Conservation (phyloP, 2,797 vertebrate genomes). For the Tenualosa ilisha region DNA sequence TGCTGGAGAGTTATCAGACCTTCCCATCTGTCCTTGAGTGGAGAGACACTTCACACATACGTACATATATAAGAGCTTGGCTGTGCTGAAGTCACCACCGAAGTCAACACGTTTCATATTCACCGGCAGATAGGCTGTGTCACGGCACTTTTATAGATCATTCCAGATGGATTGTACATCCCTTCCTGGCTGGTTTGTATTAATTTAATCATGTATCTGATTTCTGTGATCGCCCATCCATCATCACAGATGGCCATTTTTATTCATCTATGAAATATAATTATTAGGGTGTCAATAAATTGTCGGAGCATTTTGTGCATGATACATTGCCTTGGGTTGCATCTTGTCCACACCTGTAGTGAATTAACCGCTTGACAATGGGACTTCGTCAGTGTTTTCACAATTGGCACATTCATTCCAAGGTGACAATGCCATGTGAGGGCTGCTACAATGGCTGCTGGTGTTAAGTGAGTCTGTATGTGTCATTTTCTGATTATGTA, state of each 20-base stretch:
- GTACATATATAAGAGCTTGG: neutral
- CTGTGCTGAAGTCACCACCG: neutral
- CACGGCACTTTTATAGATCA: neutral
- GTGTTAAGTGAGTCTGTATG: neutral
- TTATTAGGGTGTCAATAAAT: conserved; percentile 20
- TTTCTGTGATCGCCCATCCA: neutral
- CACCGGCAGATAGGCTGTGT: neutral
- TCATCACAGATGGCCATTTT: conserved; percentile 8
- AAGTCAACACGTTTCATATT: neutral
- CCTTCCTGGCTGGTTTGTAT: conserved; percentile 15
- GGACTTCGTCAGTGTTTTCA: neutral
- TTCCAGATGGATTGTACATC: conserved; percentile 21
- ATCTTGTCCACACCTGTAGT: neutral
- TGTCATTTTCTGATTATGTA: too few species aligned
- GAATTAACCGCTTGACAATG: neutral
- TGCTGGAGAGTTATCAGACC: neutral
- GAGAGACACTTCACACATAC: neutral
- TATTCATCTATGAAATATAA: conserved; percentile 33
- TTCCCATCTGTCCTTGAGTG: neutral
- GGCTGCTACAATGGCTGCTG: neutral
- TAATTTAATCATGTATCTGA: conserved; percentile 7
- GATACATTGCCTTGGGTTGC: neutral
- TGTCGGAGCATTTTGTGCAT: neutral
- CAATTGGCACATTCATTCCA: neutral
- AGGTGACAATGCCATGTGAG: neutral